Conservation (phyloP, 2,888 invertebrate species). For the Lepeophtheirus nordmannii region DNA sequence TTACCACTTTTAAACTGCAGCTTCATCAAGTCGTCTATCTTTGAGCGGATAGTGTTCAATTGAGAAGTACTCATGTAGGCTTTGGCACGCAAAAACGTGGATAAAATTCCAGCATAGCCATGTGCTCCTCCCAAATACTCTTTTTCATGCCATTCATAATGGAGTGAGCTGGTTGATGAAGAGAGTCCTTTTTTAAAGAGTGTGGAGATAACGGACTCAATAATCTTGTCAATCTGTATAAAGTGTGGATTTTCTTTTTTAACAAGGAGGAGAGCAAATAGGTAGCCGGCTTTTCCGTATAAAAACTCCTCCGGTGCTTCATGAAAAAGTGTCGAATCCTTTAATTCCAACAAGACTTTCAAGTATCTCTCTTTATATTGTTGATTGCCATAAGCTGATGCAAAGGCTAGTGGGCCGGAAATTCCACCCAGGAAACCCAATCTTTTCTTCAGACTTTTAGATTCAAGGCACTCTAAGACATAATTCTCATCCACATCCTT, state of each 20-base stretch:
- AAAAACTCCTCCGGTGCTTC: conserved; percentile 57
- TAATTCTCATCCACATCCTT: conserved; percentile 1
- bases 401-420: neutral
- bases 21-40: conserved; percentile 27
- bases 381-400: neutral
- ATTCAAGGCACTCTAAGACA: neutral
- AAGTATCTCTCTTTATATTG: neutral
- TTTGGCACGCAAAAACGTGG: conserved; percentile 56
- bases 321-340: neutral
- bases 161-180: conserved; percentile 42
- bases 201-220: neutral
- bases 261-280: conserved; percentile 61
- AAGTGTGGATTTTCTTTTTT: conserved; percentile 23
- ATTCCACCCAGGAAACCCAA: neutral
- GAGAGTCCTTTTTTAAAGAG: neutral
- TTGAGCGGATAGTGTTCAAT: neutral
- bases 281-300: conserved; percentile 67
- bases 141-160: conserved; percentile 74
- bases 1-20: conserved; percentile 37
- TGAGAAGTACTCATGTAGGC: neutral
- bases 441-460: neutral
- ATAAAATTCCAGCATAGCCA: conserved; percentile 69
- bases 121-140: conserved; percentile 78
- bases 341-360: neutral
- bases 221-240: neutral